Percentiles rank a stretch among this genome's conserved stretches.
Evolutionary conservation across 2,888 invertebrate genomes (phyloP).

Genomic region (Andrena camellia): DNA sequence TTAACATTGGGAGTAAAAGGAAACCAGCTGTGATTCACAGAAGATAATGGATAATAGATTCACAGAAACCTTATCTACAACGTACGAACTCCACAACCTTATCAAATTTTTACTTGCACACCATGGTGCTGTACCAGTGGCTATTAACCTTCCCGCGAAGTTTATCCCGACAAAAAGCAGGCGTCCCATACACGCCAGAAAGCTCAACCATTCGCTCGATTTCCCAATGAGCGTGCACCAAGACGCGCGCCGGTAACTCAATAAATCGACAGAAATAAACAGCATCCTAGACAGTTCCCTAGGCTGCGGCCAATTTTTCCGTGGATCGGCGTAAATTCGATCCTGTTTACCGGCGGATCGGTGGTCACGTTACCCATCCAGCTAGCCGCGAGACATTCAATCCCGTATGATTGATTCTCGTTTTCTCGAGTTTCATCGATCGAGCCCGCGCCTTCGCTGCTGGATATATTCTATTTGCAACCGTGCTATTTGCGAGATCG

Average conservation of each 20-base stretch:
- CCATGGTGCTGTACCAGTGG: no score
- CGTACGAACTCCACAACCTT: no score
- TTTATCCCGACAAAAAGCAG: no score
- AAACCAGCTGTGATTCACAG: no score
- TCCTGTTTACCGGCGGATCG: slow-evolving; percentile 54
- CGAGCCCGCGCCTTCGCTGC: not conserved
- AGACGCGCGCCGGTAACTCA: slow-evolving; percentile 34
- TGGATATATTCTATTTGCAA: slow-evolving; percentile 51
- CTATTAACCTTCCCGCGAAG: no score
- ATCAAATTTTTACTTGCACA: no score
- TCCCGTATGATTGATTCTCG: slow-evolving; percentile 55
- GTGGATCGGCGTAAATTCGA: slow-evolving; percentile 45
- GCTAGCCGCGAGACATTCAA: slow-evolving; percentile 61
- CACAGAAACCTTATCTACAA: no score
- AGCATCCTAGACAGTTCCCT: not conserved
- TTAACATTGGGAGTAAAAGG: no score
- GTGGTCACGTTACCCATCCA: slow-evolving; percentile 48
- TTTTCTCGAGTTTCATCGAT: slow-evolving; percentile 65
- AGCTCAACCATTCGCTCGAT: not conserved
- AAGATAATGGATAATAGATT: no score
- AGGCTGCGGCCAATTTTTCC: slow-evolving; percentile 46
- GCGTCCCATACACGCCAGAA: no score
- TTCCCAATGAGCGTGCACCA: not conserved
- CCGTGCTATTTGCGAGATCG: slow-evolving; percentile 33
- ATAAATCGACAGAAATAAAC: slow-evolving; percentile 50